Base-by-base conservation (phyloP, 2,797 vertebrate genomes). In the Atherinosoma microstoma region DNA sequence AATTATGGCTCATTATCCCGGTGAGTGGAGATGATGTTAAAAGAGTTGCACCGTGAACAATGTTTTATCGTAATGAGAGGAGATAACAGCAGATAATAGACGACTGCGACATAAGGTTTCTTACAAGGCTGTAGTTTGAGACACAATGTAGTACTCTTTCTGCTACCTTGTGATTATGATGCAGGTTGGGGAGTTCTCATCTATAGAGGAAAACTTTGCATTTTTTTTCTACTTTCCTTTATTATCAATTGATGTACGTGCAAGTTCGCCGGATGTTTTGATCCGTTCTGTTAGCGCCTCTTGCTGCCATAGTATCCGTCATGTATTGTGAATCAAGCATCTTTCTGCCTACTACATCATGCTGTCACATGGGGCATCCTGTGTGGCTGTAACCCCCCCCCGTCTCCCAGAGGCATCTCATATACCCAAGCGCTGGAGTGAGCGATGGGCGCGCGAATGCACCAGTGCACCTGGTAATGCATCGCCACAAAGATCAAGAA, bases 401-500 rank as follows among this genome's bases (percentile, higher is more conserved):
- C 47, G 2, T 16, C 59, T 64, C 71, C 78, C 76, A 74, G 67
- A 80, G 83, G 87, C 69, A 58, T 77, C 71, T 78, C 76, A 69
- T 73, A 81, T 87, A 84, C 53, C 80, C 73, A 45, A 24, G 82
- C 30, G 30, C 80, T 30, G 64, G 68, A 85, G 79, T 93, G 93
- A 94, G 86, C 84, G 87, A 94, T 93, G 89, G 89, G 85, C 70
- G 73, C 70, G 59, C 75, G 34, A 86, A 92, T 91, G 92, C 92
- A 88, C 88, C 86, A 88, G 76, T 91, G 92, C 90, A 76, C 84
- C 87, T 89, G 88, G 84, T 91, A 92, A 93, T 92, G 89, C 91
- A 82, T 91, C 78, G 87, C 83, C 90, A 80, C 87, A 89, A 64
- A 91, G 86, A 92, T 92, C 91, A 87, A 88, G 87, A 90, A 90